Evolutionary conservation across 1,140 invertebrate genomes (phyloP), one percentile per base, ranked within the genome.

Genomic region (Trichonephila clavata): DNA sequence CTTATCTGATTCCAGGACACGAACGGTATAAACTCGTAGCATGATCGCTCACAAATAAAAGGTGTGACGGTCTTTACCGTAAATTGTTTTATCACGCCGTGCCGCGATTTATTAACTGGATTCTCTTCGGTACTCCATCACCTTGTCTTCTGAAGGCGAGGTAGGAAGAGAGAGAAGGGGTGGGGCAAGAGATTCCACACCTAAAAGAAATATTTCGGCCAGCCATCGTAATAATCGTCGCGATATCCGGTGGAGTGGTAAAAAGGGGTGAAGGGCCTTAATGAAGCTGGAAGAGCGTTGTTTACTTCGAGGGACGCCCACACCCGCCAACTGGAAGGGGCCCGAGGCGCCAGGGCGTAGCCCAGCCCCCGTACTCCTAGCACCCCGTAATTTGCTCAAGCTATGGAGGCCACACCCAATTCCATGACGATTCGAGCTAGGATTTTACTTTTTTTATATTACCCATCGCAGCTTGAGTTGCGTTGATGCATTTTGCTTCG

Each of bases 161-260:
- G 81, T 84, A 59, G 81, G 57, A 57, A 57, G 81, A 84, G 10
- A 32, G 65, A 71, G 88, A 60, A 59, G 50, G 57, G 89, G 89
- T 80, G 71, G 89, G 89, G 89, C 89, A 6, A 16, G 43, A 57
- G n/a, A 68, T 80, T 90, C 88, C 89, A 90, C 89, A 90, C 89
- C 89, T 61, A 13, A 84, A n/a, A 81, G 59, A 90, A 90, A 39
- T 80, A 81, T 90, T 88, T 71, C 63, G 61, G 18, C 10, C 24
- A 8, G 32, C 50, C 65, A 57, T 90, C 88, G 32, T 90, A 90
- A 90, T 90, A 68, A 81, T 68, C 68, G 65, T 20, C 24, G 89
- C 89, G 68, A 61, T 90, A 90, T 90, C 89, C 89, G 89, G 89
- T 81, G 89, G 68, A 80, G 50, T 60, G 50, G 60, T 32, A 68